phyloP scores from a whole-genome alignment of 30 jellyfish, hydroid and myxozoan species.

The Aurelia coerulea region DNA sequence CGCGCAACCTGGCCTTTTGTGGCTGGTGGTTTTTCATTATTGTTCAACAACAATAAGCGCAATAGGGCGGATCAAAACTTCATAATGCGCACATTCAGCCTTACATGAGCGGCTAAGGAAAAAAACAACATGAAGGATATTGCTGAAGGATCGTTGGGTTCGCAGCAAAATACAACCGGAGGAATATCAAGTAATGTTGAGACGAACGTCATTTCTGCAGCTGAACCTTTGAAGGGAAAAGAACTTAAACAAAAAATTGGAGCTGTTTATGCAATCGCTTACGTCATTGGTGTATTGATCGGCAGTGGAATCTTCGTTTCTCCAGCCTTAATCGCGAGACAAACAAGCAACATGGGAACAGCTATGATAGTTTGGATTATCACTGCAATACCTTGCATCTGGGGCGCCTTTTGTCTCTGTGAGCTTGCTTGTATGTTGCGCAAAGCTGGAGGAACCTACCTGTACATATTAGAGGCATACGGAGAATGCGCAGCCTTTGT shows the following conservation, averaged over 20 bases:
- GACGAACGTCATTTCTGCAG: too few species aligned
- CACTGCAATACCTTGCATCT: constrained; percentile 9
- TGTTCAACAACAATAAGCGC: too few species aligned
- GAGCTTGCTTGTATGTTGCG: constrained; percentile 22
- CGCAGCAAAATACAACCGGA: too few species aligned
- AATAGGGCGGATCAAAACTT: too few species aligned
- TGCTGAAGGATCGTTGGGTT: too few species aligned
- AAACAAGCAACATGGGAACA: constrained; percentile 23
- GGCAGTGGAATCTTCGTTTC: constrained; percentile 23
- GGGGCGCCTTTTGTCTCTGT: constrained; percentile 30
- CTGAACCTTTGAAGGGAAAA: background rate
- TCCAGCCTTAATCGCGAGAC: constrained; percentile 1
- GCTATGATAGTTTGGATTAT: constrained; percentile 16
- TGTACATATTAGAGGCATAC: background rate
- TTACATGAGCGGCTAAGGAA: too few species aligned
- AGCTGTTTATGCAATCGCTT: background rate
- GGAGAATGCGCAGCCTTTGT: constrained; percentile 13
- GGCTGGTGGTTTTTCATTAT: too few species aligned
- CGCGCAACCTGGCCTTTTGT: too few species aligned
- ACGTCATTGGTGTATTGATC: constrained; percentile 7
- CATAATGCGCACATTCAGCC: too few species aligned
- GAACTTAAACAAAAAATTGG: constrained; percentile 1
- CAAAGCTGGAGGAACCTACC: constrained; percentile 21
- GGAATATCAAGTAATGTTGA: too few species aligned
- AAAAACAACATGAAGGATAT: too few species aligned